A percentile compares a stretch with the other conserved stretches of the same genome.
Evolutionary conservation across 1,140 invertebrate genomes (phyloP).

Genomic region (Ips nitidus): DNA sequence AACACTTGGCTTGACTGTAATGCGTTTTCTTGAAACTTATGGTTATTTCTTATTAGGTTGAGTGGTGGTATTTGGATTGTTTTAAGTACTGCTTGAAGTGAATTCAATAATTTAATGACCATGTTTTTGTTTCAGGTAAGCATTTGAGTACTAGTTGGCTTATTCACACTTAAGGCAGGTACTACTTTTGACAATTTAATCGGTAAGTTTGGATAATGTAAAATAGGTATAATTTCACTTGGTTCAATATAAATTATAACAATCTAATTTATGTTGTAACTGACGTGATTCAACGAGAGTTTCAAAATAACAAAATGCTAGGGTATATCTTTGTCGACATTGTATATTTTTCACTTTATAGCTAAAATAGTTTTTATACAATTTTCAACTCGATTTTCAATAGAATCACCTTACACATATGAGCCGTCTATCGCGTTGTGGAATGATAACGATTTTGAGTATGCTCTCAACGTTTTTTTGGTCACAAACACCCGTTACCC

Average conservation of each 20-base stretch:
- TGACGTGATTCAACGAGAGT: not conserved
- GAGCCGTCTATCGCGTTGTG: not conserved
- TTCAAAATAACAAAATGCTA: not conserved
- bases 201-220: too few relatives aligned
- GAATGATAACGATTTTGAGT: not conserved
- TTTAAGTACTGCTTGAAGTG: not conserved
- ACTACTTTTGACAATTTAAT: too few relatives aligned
- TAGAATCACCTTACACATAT: not conserved
- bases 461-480: not conserved
- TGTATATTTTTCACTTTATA: not conserved
- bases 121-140: too few relatives aligned
- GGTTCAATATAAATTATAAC: too few relatives aligned
- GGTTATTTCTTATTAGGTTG: not conserved
- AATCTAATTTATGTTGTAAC: too few relatives aligned
- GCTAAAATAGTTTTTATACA: not conserved
- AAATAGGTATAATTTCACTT: too few relatives aligned
- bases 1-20: not conserved
- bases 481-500: constrained; percentile 80
- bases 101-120: too few relatives aligned
- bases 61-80: not conserved
- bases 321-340: not conserved
- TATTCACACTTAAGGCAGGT: too few relatives aligned
- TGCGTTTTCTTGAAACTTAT: not conserved
- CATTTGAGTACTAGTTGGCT: too few relatives aligned
- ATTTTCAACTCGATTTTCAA: not conserved